Evolutionary conservation across 1,140 invertebrate genomes (phyloP), one percentile per base, ranked within the genome.

Genomic region (Homarus americanus): DNA sequence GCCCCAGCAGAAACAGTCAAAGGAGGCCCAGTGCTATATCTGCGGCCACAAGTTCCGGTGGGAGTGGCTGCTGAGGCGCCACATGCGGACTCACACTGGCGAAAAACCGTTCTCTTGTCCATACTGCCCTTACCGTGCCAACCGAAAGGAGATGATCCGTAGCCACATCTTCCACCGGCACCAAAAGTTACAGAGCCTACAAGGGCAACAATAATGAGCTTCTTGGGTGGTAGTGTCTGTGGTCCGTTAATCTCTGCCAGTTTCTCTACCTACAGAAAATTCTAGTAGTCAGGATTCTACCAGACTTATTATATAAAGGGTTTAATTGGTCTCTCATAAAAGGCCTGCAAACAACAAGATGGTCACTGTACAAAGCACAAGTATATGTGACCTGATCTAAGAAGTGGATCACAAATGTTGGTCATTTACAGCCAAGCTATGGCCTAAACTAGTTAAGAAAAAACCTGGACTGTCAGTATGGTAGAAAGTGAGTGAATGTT

Each of bases 31-130:
- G 53, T 92, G 92, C 58, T 83, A 69, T 73, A 82, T 92, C 76
- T 92, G 92, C 73, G 92, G 92, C 49, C 84, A 92, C 86, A 92
- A 91, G 88, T 92, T 92, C 82, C 80, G 90, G 32, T 91, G 87
- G 82, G 69, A 91, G 73, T 92, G 92, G 92, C 79, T 92, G 76
- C 79, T 93, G 66, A 53, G 91, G 73, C 87, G 91, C 40, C 93
- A 96, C 93, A 95, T 96, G 94, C 93, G 95, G 63, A 96, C 95
- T 17, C 95, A 96, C 92, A 95, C 94, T 7, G 95, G 95, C 17
- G 93, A 93, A 87, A 93, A 93, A 80, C 93, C 93, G 2, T 93
- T 92, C 49, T 75, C 86, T 24, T 94, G 93, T 78, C 73, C 72
- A 75, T 90, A 83, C 72, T 90, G 88, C 80, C 80, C 80, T 2